Conservation (phyloP, 2,113 vertebrate species). For the Mastomys coucha region DNA sequence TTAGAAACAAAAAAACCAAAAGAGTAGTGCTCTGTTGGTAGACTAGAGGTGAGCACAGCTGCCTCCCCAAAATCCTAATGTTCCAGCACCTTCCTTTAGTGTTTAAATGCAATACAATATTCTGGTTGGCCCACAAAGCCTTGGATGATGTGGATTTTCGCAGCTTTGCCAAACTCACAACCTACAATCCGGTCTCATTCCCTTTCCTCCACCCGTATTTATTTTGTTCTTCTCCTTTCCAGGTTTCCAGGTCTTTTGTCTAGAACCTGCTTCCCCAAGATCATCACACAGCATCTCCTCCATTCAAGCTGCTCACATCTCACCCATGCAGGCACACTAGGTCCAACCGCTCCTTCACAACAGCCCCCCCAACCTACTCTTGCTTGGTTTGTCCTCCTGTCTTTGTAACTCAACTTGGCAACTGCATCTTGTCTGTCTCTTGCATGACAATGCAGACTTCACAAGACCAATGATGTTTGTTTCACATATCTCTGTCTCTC, state of each 20-base stretch:
- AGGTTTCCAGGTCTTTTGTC: not conserved
- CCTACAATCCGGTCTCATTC: accelerated
- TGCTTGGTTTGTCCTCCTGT: not conserved
- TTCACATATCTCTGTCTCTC: not conserved
- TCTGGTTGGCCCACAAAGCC: not conserved
- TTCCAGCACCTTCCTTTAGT: not conserved
- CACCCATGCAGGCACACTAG: not conserved
- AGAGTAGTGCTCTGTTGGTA: not conserved
- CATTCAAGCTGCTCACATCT: not conserved
- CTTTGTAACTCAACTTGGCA: not conserved
- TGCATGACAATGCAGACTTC: not conserved
- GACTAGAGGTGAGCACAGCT: not conserved
- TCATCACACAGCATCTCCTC: not conserved
- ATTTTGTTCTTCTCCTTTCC: not conserved
- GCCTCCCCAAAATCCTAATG: not conserved
- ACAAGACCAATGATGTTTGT: not conserved
- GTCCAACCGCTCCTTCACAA: not conserved
- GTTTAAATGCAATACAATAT: not conserved
- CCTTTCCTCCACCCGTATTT: not conserved
- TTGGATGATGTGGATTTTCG: not conserved
- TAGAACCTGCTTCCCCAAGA: not conserved
- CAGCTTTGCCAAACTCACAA: not conserved
- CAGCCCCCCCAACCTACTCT: not conserved
- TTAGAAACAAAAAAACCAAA: not conserved
- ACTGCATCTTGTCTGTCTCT: not conserved